These are phyloP conservation scores for Pterostichus madidus DNA, from an alignment of 2,888 invertebrate species.

Conservation along the genomic window DNA sequence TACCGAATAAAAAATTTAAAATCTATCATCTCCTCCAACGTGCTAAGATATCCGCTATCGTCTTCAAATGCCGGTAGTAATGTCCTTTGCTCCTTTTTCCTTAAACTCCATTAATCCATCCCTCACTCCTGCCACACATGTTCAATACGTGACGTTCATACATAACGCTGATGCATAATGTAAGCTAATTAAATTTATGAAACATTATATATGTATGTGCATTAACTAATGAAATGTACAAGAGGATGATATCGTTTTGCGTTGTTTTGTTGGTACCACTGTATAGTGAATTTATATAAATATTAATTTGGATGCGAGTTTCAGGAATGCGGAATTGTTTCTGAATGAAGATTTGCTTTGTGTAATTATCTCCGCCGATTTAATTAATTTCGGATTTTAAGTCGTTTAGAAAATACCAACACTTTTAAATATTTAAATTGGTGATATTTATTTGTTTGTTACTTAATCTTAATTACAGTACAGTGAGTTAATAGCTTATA, in stretches of 20 bases:
- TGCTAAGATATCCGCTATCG: too few relatives aligned
- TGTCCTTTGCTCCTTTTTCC: too few relatives aligned
- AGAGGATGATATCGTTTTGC: neutral
- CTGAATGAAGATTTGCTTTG: conserved; percentile 32
- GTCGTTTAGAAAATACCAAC: too few relatives aligned
- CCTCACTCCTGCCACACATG: neutral
- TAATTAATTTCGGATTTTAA: neutral
- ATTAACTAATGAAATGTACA: conserved; percentile 46
- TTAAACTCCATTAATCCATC: too few relatives aligned
- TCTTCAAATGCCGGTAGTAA: too few relatives aligned
- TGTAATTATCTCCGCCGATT: conserved; percentile 20
- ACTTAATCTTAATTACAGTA: too few relatives aligned
- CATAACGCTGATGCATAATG: conserved; percentile 28
- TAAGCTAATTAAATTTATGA: conserved; percentile 43
- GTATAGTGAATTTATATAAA: conserved; percentile 2
- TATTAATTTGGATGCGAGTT: neutral
- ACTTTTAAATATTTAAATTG: too few relatives aligned
- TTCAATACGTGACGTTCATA: conserved; percentile 32
- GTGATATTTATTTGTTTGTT: too few relatives aligned
- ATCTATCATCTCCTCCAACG: too few relatives aligned
- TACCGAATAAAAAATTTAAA: too few relatives aligned
- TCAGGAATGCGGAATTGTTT: conserved; percentile 12
- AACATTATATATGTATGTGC: conserved; percentile 39
- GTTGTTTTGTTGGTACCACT: neutral
- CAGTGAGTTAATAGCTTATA: too few relatives aligned